Base-by-base conservation (phyloP, 2,797 vertebrate genomes). In the Falco columbarius region DNA sequence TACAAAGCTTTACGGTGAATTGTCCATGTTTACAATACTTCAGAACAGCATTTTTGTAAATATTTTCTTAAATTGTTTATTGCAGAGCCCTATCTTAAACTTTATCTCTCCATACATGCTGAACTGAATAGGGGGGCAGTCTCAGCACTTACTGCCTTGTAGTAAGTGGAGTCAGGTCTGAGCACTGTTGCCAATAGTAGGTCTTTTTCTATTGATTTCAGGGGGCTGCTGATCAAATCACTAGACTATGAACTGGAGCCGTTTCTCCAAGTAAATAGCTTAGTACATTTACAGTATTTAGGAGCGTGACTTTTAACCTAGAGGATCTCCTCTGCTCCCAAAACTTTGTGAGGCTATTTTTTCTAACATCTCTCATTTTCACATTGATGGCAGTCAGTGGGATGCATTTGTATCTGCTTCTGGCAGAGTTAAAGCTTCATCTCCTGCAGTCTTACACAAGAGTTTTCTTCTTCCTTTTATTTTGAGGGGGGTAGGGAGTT, bases 1-100 rank as follows among this genome's bases (percentile, higher is more conserved):
- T 94, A 55, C 66, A 86, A 54, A 92, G 92, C 89, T 86, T 83
- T 94, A 14, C 30, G 38, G 88, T 81, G 87, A 81, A 63, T 89
- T 91, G 84, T 58, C 68, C 7, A 0, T 61, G 80, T 71, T 91
- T 81, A n/a, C 54, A 75, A 49, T 52, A 67, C 72, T 65, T 63
- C 49, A 68, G 65, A 82, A 21, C 2, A 4, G 40, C 38, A 27
- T n/a, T 83, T 89, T n/a, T 76, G 29, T 24, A 62, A 73, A 70
- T 27, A 23, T 77, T 81, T 66, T 32, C 49, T 76, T 87, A 63
- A 85, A 21, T 32, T 77, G 72, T 47, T 63, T 42, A 55, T 77
- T 86, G 61, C 58, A 40, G 59, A 29, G 58, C 26, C 32, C 67
- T 46, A 0, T 22, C 7, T 17, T 20, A 11, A 71, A n/a, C 34